phyloP scores from a whole-genome alignment of 2,888 invertebrate genomes.

The Lasioglossum figueresi region DNA sequence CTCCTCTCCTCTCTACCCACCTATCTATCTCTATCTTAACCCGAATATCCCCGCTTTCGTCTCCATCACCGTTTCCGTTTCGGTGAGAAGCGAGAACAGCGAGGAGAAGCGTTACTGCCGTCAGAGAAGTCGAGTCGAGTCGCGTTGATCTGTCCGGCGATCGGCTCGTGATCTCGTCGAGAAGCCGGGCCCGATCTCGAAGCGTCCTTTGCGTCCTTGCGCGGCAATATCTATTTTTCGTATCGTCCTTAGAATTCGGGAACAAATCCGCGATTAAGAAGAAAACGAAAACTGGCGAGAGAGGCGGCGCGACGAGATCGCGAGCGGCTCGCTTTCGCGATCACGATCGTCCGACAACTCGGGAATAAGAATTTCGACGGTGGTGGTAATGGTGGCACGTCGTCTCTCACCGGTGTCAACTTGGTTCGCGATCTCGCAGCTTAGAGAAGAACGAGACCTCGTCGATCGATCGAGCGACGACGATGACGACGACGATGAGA shows the following conservation, averaged over 20 bases:
- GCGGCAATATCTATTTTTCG: slow-evolving; percentile 44
- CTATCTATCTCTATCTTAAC: not conserved
- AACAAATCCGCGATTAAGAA: slow-evolving; percentile 34
- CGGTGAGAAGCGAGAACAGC: slow-evolving; percentile 7
- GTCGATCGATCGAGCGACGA: not conserved
- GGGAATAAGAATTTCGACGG: not conserved
- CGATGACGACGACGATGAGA: not conserved
- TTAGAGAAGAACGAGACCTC: not conserved
- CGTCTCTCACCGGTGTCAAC: not conserved
- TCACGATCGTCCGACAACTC: not conserved
- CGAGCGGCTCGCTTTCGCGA: not conserved
- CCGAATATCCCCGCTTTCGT: not conserved
- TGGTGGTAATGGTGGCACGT: not conserved
- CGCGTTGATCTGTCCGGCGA: not conserved
- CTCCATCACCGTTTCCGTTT: slow-evolving; percentile 6
- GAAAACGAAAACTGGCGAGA: not conserved
- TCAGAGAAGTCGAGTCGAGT: not conserved
- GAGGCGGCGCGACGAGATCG: slow-evolving; percentile 8
- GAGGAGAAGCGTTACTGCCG: slow-evolving; percentile 27
- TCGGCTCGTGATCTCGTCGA: slow-evolving; percentile 14
- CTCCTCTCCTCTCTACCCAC: not conserved
- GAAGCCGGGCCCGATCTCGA: slow-evolving; percentile 21
- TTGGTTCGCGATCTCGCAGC: not conserved
- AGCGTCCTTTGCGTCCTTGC: slow-evolving; percentile 14
- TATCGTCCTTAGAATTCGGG: slow-evolving; percentile 34